Percentiles rank a stretch among this genome's conserved stretches.
These are phyloP conservation scores for Reticulitermes lucifugus DNA, from an alignment of 2,888 invertebrate species.

Conservation along the genomic window DNA sequence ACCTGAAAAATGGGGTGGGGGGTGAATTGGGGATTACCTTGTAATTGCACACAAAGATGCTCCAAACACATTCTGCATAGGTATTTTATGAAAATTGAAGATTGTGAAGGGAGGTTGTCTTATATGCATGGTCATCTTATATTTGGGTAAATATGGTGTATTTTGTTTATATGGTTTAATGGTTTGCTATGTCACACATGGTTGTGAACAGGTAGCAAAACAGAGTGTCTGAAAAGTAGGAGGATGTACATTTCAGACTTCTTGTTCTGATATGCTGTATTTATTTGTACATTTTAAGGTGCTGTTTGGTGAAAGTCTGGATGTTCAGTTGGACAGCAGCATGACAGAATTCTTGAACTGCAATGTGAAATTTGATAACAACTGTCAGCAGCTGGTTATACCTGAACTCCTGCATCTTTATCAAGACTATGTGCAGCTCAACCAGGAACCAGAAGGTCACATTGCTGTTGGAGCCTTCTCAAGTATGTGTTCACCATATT, in stretches of 20 bases:
- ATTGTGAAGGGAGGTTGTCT: too few species aligned
- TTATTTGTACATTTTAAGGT: conserved; percentile 55
- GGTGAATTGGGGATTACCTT: too few species aligned
- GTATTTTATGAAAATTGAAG: too few species aligned
- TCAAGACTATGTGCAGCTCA: conserved; percentile 55
- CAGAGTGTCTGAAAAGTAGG: too few species aligned
- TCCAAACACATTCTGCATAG: too few species aligned
- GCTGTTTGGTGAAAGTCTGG: conserved; percentile 57
- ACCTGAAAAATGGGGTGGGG: too few species aligned
- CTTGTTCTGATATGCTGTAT: neutral
- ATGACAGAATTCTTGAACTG: conserved; percentile 52
- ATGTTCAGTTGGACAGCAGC: conserved; percentile 55
- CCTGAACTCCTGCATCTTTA: conserved; percentile 58
- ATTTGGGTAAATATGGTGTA: too few species aligned
- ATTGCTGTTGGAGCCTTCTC: conserved; percentile 9
- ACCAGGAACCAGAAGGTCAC: conserved; percentile 53
- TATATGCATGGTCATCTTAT: too few species aligned
- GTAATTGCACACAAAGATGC: too few species aligned
- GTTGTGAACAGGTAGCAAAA: too few species aligned
- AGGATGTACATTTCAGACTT: neutral
- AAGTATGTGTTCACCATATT: neutral
- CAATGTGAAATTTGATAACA: conserved; percentile 45
- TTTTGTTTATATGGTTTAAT: too few species aligned
- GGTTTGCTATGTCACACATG: too few species aligned
- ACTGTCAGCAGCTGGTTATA: conserved; percentile 46